Evolutionary conservation across 2,113 vertebrate species (phyloP).

Genomic region (Spilogale gracilis): DNA sequence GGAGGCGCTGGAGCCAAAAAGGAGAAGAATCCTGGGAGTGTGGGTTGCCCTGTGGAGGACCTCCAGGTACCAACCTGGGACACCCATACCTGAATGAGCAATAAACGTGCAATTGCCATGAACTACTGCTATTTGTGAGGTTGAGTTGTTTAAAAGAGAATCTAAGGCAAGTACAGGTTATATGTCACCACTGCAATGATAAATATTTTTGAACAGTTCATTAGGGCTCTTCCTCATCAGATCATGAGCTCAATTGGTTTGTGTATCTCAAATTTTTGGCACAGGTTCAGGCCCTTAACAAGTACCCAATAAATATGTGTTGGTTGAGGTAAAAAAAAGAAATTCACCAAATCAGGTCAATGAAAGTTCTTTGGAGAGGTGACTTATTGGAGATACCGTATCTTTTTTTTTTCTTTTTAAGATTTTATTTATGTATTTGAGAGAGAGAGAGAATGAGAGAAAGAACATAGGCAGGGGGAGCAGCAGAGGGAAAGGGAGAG

Average conservation of each 20-base stretch:
- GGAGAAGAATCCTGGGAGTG: neutral
- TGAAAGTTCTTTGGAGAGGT: neutral
- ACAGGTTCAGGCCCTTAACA: neutral
- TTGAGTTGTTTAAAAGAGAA: neutral
- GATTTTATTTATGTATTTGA: neutral
- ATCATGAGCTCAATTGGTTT: neutral
- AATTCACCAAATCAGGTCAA: neutral
- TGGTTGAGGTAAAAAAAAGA: neutral
- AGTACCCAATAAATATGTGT: no score
- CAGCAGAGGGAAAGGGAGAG: no score
- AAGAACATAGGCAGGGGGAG: no score
- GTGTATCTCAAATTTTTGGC: no score
- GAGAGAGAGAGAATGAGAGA: no score
- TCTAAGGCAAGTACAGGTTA: neutral
- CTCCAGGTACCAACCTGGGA: neutral
- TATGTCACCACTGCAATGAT: no score
- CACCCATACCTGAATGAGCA: neutral
- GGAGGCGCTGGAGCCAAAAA: neutral
- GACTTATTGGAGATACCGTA: accelerated
- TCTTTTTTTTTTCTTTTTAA: neutral
- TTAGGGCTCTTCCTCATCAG: neutral
- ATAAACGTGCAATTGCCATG: no score
- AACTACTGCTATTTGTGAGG: neutral
- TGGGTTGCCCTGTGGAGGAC: neutral
- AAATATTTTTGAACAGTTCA: neutral